Percentiles rank a stretch among this genome's conserved stretches.
Conservation (phyloP, 2,113 vertebrate species). For the Paramisgurnus dabryanus region DNA sequence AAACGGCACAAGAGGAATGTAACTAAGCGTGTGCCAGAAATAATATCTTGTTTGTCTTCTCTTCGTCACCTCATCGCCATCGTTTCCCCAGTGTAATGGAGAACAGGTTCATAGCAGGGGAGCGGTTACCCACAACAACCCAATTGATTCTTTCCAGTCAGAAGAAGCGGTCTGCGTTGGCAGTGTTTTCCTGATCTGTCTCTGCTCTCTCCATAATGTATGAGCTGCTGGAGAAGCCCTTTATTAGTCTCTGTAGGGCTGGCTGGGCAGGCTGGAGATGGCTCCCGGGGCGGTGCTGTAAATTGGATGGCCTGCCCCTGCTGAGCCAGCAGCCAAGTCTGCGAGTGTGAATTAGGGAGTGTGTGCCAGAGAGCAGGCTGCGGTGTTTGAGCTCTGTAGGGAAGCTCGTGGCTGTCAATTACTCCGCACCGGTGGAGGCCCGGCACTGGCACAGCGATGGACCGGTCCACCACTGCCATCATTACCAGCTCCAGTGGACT, state of each 20-base stretch:
- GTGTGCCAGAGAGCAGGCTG: conserved; percentile 37
- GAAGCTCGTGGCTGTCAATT: conserved; percentile 55
- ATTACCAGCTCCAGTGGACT: conserved; percentile 58
- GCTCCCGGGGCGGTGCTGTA: conserved; percentile 55
- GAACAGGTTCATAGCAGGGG: conserved; percentile 31
- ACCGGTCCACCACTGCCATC: conserved; percentile 52
- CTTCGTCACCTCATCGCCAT: not conserved
- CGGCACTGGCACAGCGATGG: conserved; percentile 46
- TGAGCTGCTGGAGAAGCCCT: conserved; percentile 56
- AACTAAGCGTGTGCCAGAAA: conserved; percentile 16
- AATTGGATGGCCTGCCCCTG: conserved; percentile 59
- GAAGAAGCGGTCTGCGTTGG: conserved; percentile 39
- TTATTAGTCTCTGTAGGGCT: conserved; percentile 52
- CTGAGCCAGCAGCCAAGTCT: conserved; percentile 53
- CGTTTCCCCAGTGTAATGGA: conserved; percentile 24
- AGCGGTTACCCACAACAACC: conserved; percentile 40
- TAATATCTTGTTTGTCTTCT: not conserved
- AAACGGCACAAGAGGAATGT: not conserved
- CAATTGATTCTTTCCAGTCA: conserved; percentile 49
- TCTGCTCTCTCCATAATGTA: conserved; percentile 55
- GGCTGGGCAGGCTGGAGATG: conserved; percentile 53
- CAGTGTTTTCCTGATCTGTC: conserved; percentile 50
- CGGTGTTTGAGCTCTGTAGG: conserved; percentile 38
- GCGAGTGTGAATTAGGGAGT: conserved; percentile 54
- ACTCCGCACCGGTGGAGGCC: conserved; percentile 35